These are phyloP conservation scores for Drosophila hydei DNA, from an alignment of 1,140 invertebrate genomes.

Conservation along the genomic window DNA sequence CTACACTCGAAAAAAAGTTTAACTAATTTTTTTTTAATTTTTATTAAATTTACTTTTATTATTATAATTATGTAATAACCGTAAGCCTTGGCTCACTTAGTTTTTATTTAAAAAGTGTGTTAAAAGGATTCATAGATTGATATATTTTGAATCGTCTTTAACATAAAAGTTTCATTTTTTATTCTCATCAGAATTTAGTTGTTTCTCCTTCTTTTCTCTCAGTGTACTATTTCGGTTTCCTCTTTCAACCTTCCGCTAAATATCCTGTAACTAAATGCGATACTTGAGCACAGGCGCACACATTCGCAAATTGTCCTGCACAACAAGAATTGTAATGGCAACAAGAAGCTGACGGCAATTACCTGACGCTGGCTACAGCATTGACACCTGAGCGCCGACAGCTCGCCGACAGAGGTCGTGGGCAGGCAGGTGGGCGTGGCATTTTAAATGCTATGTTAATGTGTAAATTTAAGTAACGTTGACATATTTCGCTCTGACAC, in stretches of 20 bases:
- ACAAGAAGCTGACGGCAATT: slow-evolving; percentile 58
- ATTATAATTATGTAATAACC: too few relatives aligned
- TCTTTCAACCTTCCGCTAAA: slow-evolving; percentile 7
- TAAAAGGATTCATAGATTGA: too few relatives aligned
- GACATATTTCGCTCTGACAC: slow-evolving; percentile 42
- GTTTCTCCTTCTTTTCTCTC: neutral
- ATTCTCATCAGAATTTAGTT: too few relatives aligned
- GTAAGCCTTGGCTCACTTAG: too few relatives aligned
- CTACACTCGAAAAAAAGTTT: neutral
- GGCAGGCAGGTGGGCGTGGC: neutral
- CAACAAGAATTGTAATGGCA: slow-evolving; percentile 38
- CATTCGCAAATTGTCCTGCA: slow-evolving; percentile 66
- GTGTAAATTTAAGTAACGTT: slow-evolving; percentile 45
- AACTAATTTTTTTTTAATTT: neutral
- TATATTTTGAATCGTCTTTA: too few relatives aligned
- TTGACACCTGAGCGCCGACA: slow-evolving; percentile 52
- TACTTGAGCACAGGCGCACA: slow-evolving; percentile 47
- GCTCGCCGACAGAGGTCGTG: too few relatives aligned
- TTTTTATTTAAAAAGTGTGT: too few relatives aligned
- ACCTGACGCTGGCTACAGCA: slow-evolving; percentile 48
- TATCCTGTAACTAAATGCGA: slow-evolving; percentile 34
- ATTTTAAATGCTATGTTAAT: slow-evolving; percentile 53
- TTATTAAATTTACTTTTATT: neutral
- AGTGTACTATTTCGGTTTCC: slow-evolving; percentile 23
- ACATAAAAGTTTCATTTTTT: too few relatives aligned